Base-by-base conservation (phyloP, 1,140 invertebrate species). In the Babylonia areolata region DNA sequence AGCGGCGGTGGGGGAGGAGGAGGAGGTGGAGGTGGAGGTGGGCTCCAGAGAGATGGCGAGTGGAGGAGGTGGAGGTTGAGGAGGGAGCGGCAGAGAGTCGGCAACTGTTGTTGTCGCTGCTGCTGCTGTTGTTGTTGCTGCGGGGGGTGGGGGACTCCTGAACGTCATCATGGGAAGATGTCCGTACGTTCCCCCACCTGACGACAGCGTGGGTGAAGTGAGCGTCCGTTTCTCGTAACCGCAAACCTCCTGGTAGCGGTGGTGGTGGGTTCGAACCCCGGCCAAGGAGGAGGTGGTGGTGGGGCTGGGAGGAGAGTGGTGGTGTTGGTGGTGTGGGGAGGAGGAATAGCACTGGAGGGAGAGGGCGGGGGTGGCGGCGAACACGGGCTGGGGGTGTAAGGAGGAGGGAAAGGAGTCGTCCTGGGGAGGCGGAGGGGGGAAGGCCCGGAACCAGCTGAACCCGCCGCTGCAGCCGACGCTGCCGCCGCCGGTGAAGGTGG, bases 391-490 rank as follows among this genome's bases (percentile, higher is more conserved):
- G 35, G 77, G 9, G n/a, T 35, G 33, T 15, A 51, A n/a, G n/a
- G n/a, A n/a, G n/a, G n/a, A n/a, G n/a, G n/a, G n/a, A n/a, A n/a
- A n/a, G n/a, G n/a, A n/a, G n/a, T n/a, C n/a, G n/a, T n/a, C n/a
- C n/a, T n/a, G 28, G n/a, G 46, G 20, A 28, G 51, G 28, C 17
- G 51, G 42, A 15, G 51, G 78, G 15, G 40, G 46, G 54, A 80
- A 58, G 28, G 39, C 42, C 3, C 78, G 78, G 78, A 80, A 80
- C 78, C 78, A 80, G 78, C 78, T 35, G 42, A 80, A 79, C 5
- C 77, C 77, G n/a, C n/a, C n/a, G n/a, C n/a, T n/a, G n/a, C n/a
- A n/a, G n/a, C n/a, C n/a, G n/a, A n/a, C n/a, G n/a, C n/a, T 35
- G 71, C 71, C 46, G 15, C 58, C 58, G 28, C 58, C 58, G 28